These are phyloP conservation scores for Ophiodon elongatus DNA, from an alignment of 2,113 vertebrate genomes.

Conservation along the genomic window DNA sequence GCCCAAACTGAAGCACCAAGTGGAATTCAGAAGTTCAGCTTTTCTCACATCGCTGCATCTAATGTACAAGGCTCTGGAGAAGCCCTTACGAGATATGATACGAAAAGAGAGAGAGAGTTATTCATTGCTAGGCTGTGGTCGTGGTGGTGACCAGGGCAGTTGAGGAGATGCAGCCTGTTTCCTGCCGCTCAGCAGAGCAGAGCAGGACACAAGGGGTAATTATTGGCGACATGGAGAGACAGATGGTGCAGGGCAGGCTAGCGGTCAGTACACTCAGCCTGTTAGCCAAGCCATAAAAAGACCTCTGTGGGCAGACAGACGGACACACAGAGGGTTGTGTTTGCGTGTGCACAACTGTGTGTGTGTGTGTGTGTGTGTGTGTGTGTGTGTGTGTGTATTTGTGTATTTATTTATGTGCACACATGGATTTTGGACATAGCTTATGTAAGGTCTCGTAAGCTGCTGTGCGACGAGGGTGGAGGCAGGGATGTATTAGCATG, in stretches of 20 bases:
- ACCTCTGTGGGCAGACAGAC: constrained; percentile 73
- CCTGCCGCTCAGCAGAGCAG: constrained; percentile 22
- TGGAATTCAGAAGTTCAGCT: too few relatives aligned
- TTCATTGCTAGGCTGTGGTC: not conserved
- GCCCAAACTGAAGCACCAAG: not conserved
- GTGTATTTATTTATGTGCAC: constrained; percentile 49
- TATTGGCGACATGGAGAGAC: constrained; percentile 63
- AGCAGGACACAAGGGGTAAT: constrained; percentile 63
- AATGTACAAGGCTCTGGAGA: not conserved
- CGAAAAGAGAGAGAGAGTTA: not conserved
- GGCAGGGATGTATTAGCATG: constrained; percentile 32
- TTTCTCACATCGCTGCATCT: not conserved
- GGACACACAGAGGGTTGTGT: constrained; percentile 64
- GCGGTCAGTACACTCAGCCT: constrained; percentile 66
- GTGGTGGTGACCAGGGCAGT: constrained; percentile 34
- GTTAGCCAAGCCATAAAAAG: constrained; percentile 77
- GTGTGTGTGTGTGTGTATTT: constrained; percentile 33
- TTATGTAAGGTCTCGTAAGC: constrained; percentile 46
- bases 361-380: constrained; percentile 28
- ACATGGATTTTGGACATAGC: constrained; percentile 47
- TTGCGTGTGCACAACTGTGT: constrained; percentile 32
- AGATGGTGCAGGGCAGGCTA: constrained; percentile 58
- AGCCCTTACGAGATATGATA: constrained; percentile 3
- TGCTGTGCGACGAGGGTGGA: constrained; percentile 20
- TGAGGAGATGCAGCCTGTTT: constrained; percentile 43